Evolutionary conservation across 2,113 vertebrate species (phyloP).

Genomic region (Rhineura floridana): DNA sequence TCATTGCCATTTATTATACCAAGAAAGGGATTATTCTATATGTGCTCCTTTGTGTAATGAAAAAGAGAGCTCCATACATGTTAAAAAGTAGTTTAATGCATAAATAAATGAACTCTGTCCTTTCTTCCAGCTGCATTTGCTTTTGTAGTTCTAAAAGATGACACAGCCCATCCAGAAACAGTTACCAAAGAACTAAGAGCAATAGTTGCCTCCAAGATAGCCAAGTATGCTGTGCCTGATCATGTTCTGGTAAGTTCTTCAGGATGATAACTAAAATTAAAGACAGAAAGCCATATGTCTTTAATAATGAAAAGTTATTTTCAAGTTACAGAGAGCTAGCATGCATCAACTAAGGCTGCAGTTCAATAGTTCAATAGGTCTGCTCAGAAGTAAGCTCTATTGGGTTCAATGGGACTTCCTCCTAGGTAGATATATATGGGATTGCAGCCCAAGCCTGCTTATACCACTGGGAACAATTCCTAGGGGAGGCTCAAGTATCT

Average conservation of each 20-base stretch:
- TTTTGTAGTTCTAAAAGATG: conserved; percentile 87
- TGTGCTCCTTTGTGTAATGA: background rate
- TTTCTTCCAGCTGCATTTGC: conserved; percentile 85
- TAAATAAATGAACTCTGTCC: conserved; percentile 3
- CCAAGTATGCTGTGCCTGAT: conserved; percentile 91
- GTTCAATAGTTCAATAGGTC: too few relatives aligned
- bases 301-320: background rate
- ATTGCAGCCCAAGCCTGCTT: too few relatives aligned
- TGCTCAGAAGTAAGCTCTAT: too few relatives aligned
- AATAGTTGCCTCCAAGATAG: conserved; percentile 84
- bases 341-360: background rate
- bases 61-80: background rate
- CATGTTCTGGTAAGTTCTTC: conserved; percentile 85
- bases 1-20: background rate
- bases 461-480: background rate
- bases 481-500: too few relatives aligned
- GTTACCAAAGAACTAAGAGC: conserved; percentile 80
- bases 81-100: background rate
- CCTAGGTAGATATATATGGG: too few relatives aligned
- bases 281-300: background rate
- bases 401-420: too few relatives aligned
- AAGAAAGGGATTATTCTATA: background rate
- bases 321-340: background rate
- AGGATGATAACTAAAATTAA: background rate
- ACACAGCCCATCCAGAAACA: conserved; percentile 24